Percentiles rank a stretch among this genome's conserved stretches.
phyloP scores from a whole-genome alignment of 92 coral and sea anemone species.

The Palythoa caribaeorum region DNA sequence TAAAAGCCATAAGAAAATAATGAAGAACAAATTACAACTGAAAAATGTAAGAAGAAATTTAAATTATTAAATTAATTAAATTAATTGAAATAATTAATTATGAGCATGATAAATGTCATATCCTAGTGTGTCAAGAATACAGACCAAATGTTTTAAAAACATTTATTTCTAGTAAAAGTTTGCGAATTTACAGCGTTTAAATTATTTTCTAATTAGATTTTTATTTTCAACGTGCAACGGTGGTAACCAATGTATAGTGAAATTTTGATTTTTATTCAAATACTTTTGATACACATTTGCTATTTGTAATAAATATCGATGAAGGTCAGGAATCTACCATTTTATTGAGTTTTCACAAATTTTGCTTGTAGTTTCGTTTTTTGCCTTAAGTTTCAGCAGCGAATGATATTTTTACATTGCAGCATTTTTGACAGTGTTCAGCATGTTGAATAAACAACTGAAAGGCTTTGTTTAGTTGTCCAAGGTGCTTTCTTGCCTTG shows the following conservation, averaged over 20 bases:
- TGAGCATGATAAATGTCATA: too few relatives aligned
- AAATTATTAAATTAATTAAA: too few relatives aligned
- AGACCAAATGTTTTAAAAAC: too few relatives aligned
- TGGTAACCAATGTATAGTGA: background rate
- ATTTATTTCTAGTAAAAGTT: too few relatives aligned
- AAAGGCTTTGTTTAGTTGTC: constrained; percentile 79
- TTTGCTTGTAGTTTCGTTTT: background rate
- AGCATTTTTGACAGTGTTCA: constrained; percentile 77
- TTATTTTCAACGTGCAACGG: background rate
- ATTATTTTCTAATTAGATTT: background rate
- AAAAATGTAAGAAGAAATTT: too few relatives aligned
- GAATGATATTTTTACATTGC: constrained; percentile 76
- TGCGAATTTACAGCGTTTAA: background rate
- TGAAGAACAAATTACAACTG: too few relatives aligned
- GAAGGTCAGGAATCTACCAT: background rate
- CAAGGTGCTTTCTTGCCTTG: constrained; percentile 71
- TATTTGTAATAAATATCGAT: background rate
- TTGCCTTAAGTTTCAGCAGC: constrained; percentile 45
- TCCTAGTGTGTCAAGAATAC: too few relatives aligned
- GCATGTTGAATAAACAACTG: constrained; percentile 89
- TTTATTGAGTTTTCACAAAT: background rate
- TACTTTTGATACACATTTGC: background rate
- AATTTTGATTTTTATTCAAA: background rate
- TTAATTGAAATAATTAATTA: too few relatives aligned
- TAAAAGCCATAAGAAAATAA: too few relatives aligned